Evolutionary conservation across 53 echinoderm and acorn worm species (phyloP).

Genomic region (Glandiceps talaboti): DNA sequence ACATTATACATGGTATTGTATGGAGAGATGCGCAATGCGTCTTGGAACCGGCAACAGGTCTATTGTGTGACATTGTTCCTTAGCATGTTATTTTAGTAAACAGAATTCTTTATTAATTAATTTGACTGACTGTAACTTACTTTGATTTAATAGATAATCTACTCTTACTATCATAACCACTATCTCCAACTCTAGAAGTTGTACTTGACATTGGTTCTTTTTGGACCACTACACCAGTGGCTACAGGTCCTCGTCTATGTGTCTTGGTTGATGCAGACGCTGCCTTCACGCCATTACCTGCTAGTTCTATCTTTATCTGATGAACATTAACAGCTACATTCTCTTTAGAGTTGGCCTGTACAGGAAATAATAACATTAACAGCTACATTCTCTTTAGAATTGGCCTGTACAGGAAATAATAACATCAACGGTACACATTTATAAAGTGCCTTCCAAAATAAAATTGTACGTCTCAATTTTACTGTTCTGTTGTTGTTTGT

Average conservation of each 20-base stretch:
- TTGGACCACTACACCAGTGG: not conserved
- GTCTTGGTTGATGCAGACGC: not conserved
- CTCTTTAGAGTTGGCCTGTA: conserved; percentile 25
- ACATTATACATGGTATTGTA: no score
- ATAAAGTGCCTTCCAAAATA: no score
- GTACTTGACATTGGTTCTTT: not conserved
- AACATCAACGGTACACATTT: not conserved
- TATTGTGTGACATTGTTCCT: no score
- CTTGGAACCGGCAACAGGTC: no score
- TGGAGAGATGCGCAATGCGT: no score
- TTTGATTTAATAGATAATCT: not conserved
- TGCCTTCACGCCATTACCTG: conserved; percentile 16
- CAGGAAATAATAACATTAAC: no score
- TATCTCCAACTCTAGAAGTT: not conserved
- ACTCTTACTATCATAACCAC: not conserved
- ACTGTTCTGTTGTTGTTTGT: no score
- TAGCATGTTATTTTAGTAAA: no score
- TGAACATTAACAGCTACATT: conserved; percentile 11
- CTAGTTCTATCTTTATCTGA: conserved; percentile 41
- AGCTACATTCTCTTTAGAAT: conserved; percentile 8
- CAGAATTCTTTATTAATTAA: no score
- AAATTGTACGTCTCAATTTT: no score
- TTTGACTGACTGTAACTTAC: no score
- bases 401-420: no score
- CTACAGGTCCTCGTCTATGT: not conserved